Evolutionary conservation across 2,888 invertebrate genomes (phyloP).

Genomic region (Pyrochroa serraticornis): DNA sequence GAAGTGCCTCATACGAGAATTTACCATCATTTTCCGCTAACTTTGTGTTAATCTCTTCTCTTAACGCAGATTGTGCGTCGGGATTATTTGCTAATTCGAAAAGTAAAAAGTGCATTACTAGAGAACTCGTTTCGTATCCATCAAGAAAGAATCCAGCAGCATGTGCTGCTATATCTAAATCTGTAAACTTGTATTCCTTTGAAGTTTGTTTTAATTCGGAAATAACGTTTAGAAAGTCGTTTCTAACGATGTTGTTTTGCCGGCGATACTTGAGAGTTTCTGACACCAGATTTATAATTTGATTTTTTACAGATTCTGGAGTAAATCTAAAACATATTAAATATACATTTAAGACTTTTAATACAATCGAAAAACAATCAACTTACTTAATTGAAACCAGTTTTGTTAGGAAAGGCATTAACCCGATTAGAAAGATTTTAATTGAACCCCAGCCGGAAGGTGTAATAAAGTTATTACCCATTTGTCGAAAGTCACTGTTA

Average conservation of each 20-base stretch:
- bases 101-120: conserved; percentile 52
- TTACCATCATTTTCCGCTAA: conserved; percentile 51
- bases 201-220: conserved; percentile 42
- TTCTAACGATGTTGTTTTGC: conserved; percentile 51
- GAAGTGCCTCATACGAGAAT: conserved; percentile 58
- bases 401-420: conserved; percentile 24
- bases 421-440: conserved; percentile 9
- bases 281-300: conserved; percentile 33
- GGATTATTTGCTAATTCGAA: conserved; percentile 55
- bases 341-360: no score
- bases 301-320: conserved; percentile 23
- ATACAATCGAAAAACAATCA: no score
- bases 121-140: conserved; percentile 60
- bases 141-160: conserved; percentile 63
- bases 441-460: conserved; percentile 14
- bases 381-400: conserved; percentile 33
- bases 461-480: conserved; percentile 35
- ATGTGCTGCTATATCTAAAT: conserved; percentile 61
- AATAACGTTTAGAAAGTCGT: conserved; percentile 55
- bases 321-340: conserved; percentile 22
- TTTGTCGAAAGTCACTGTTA: conserved; percentile 38
- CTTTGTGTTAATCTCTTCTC: conserved; percentile 55
- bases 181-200: conserved; percentile 40
- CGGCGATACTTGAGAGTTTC: conserved; percentile 53
- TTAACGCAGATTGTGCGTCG: conserved; percentile 54